Base-by-base conservation (phyloP, 1,140 invertebrate genomes). In the Ips nitidus region DNA sequence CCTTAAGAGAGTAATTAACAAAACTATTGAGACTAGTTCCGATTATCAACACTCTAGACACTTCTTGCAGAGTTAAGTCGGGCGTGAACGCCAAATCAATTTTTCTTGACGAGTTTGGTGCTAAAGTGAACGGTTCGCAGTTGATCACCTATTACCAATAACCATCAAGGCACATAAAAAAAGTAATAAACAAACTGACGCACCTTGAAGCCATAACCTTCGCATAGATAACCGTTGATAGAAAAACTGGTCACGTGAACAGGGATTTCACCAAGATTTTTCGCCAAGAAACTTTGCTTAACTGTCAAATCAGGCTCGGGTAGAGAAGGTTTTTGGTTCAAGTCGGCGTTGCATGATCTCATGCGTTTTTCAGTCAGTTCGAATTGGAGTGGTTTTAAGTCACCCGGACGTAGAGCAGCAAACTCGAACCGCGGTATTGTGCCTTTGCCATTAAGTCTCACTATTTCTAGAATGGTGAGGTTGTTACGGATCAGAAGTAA, bases 71-170 rank as follows among this genome's bases (percentile, higher is more conserved):
- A 2, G 95, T 95, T 78, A 96, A 97, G 83, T 98, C 97, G 4
- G 96, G 91, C 1, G 93, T 93, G 80, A 96, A 98, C 63, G 92
- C 90, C 73, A 98, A 92, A 76, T 97, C 93, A 41, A 98, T 89
- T 78, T 91, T 91, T 74, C 86, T 86, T n/a, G 90, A 91, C 5
- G 86, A 87, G 81, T 97, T 97, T 8, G 95, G 92, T 63, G 82
- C 81, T 45, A 98, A 83, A 50, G 87, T 83, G 79, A 97, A 95
- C 5, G 91, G 87, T 39, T 86, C 83, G 81, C 96, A 98, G 75
- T 96, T 91, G 37, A 94, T 81, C 47, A 78, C 75, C 72, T 77
- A 69, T 67, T 76, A 97, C 7, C 8, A 52, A 69, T 36, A 45
- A 37, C 36, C 8, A 67, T 42, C 37, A 67, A 41, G 41, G 56